Base-by-base conservation (phyloP, 2,888 invertebrate species). In the Lycocerus yunnanus region DNA sequence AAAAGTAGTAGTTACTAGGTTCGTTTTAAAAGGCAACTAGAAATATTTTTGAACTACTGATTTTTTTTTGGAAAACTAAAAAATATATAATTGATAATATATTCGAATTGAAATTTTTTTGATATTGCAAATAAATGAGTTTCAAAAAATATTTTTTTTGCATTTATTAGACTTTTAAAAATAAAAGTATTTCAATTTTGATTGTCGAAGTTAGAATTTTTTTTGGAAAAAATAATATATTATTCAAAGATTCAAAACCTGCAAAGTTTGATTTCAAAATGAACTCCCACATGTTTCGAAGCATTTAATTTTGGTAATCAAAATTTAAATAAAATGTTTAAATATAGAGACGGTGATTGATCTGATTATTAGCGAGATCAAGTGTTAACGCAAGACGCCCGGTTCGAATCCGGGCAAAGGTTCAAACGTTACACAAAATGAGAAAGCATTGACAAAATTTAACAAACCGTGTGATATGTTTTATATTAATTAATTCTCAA, bases 231-330 rank as follows among this genome's bases (percentile, higher is more conserved):
- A 67, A 20, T 21, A n/a, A 8, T 43, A 43, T 15, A n/a, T 69
- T 63, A 69, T 69, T 63, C 69, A 69, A 69, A 69, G 20, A 15
- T 66, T 16, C 63, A 15, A 63, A 20, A n/a, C 1, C 18, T 16
- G 20, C 16, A 14, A 10, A 24, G 18, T 63, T 11, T 27, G 21
- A 27, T 6, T 21, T 14, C 1, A 20, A 20, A 66, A 66, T 21
- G 21, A 20, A 20, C 14, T 10, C 6, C 13, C 11, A n/a, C 8
- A 15, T n/a, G n/a, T n/a, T 43, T 43, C 6, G n/a, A n/a, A n/a
- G n/a, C 6, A 27, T 27, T 27, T 4, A n/a, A 43, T 8, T n/a
- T n/a, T 43, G 14, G 24, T 76, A 77, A 73, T 76, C 71, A 73
- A 77, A 78, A 78, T 66, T 24, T 24, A n/a, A n/a, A n/a, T n/a